Evolutionary conservation across 1,140 invertebrate genomes (phyloP).

Genomic region (Heterodera schachtii): DNA sequence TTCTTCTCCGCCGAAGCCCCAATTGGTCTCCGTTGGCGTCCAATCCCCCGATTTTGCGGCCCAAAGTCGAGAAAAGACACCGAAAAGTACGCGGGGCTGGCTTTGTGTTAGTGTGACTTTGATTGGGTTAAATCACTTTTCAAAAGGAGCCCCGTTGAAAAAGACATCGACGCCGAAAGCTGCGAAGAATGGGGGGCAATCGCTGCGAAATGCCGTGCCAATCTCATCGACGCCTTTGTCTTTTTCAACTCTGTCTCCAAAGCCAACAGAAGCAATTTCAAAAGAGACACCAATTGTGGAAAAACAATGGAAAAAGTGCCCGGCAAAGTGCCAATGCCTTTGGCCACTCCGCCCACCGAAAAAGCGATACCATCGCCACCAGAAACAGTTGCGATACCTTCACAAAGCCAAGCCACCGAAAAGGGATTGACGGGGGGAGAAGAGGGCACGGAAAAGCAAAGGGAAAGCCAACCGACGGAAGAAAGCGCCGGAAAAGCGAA

Average conservation of each 20-base stretch:
- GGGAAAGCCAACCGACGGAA: not conserved
- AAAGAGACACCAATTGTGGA: not conserved
- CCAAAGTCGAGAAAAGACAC: conserved; percentile 1
- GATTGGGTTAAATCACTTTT: not conserved
- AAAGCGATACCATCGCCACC: not conserved
- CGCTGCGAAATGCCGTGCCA: not conserved
- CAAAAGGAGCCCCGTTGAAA: not conserved
- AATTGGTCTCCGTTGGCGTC: conserved; percentile 29
- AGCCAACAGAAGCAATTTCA: not conserved
- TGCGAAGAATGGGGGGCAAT: not conserved
- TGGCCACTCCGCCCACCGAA: not conserved
- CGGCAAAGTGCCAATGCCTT: not conserved
- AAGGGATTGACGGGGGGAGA: not conserved
- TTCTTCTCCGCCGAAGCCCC: conserved; percentile 2
- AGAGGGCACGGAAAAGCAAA: not conserved
- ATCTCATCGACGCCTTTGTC: not conserved
- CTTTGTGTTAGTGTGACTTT: not conserved
- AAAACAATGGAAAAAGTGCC: not conserved
- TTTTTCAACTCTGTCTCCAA: not conserved
- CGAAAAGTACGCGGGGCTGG: not conserved
- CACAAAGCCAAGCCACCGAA: not conserved
- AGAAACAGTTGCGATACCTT: not conserved
- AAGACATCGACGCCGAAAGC: not conserved
- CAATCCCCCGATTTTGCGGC: conserved; percentile 21
- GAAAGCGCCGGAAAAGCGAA: not conserved